Percentiles rank a stretch among this genome's conserved stretches.
phyloP scores from a whole-genome alignment of 2,797 vertebrate species.

The Pipistrellus nathusii region DNA sequence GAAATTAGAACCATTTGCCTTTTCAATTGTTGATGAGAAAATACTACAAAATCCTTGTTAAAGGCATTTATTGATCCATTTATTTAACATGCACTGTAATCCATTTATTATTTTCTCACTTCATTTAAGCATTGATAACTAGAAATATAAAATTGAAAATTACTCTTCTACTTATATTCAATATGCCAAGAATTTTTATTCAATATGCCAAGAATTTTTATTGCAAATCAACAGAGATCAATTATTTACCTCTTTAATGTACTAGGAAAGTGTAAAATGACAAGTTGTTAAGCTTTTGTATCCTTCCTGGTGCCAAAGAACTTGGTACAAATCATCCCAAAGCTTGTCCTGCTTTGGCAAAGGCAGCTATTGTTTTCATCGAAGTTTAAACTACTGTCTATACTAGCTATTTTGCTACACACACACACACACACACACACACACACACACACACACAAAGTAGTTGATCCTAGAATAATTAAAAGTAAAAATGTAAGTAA shows the following conservation, averaged over 20 bases:
- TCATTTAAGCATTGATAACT: constrained; percentile 8
- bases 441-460: neutral
- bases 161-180: neutral
- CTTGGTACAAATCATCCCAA: neutral
- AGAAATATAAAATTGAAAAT: constrained; percentile 53
- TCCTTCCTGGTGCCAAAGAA: neutral
- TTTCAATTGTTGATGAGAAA: constrained; percentile 37
- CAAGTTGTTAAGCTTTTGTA: neutral
- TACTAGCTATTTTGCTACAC: neutral
- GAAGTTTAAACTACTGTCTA: neutral
- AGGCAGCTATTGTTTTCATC: neutral
- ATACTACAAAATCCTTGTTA: neutral
- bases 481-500: constrained; percentile 41
- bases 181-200: constrained; percentile 22
- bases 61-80: neutral
- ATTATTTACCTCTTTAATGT: neutral
- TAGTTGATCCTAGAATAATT: constrained; percentile 23
- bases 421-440: neutral
- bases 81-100: constrained; percentile 9
- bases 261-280: neutral
- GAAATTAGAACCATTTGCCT: constrained; percentile 7
- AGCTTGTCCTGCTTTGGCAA: neutral
- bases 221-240: neutral
- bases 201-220: constrained; percentile 18
- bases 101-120: constrained; percentile 45